These are phyloP conservation scores for Tetragonisca angustula DNA, from an alignment of 2,888 invertebrate species.

Conservation along the genomic window DNA sequence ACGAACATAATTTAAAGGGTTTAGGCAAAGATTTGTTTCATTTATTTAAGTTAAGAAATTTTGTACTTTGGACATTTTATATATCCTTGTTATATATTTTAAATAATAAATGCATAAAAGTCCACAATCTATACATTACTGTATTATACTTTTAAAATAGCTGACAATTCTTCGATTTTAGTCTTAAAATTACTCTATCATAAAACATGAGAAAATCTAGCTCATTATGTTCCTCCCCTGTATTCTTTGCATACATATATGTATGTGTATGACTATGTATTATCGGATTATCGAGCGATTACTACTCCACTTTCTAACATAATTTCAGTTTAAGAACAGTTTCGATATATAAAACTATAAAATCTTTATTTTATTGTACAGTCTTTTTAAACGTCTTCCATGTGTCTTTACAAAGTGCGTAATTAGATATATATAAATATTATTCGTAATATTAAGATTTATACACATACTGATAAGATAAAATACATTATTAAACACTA, in stretches of 20 bases:
- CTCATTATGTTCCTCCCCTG: no score
- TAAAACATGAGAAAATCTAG: not conserved
- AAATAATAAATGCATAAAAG: no score
- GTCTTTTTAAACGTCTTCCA: conserved; percentile 64
- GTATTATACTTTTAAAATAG: no score
- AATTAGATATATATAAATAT: conserved; percentile 63
- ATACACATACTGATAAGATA: conserved; percentile 67
- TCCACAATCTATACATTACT: no score
- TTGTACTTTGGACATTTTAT: no score
- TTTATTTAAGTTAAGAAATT: not conserved
- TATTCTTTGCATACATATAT: no score
- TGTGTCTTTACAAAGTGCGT: conserved; percentile 41
- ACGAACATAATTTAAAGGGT: not conserved
- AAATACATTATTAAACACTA: conserved; percentile 65
- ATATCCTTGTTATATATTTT: no score
- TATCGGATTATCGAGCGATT: not conserved
- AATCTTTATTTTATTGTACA: conserved; percentile 74
- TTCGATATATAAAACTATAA: conserved; percentile 75
- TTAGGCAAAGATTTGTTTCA: not conserved
- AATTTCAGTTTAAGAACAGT: conserved; percentile 10
- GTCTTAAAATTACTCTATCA: no score
- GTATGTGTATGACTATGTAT: not conserved
- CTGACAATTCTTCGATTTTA: no score
- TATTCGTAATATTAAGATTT: conserved; percentile 57
- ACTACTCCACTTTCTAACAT: not conserved